phyloP scores from a whole-genome alignment of 2,888 invertebrate species.

The Ophonus ardosiacus region DNA sequence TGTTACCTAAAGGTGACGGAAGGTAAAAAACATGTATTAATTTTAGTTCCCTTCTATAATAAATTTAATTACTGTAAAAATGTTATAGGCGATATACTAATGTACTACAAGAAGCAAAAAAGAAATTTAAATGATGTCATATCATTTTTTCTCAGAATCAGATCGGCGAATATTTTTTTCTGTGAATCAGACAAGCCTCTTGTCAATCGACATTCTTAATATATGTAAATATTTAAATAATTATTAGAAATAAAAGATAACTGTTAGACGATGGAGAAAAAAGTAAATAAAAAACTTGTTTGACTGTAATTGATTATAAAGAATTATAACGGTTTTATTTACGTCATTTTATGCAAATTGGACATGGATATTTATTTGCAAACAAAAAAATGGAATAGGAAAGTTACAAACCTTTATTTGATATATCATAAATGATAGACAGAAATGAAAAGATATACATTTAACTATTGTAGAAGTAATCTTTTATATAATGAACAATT shows the following conservation, averaged over 20 bases:
- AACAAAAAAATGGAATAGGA: neutral
- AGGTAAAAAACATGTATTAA: too few relatives aligned
- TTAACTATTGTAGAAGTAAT: too few relatives aligned
- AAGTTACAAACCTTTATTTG: neutral
- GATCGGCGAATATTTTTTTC: neutral
- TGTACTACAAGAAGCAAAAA: neutral
- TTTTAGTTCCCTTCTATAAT: too few relatives aligned
- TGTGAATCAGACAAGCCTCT: neutral
- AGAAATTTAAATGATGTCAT: neutral
- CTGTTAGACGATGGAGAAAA: slow-evolving; percentile 15
- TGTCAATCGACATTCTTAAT: slow-evolving; percentile 32
- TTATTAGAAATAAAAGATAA: slow-evolving; percentile 49
- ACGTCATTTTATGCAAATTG: slow-evolving; percentile 44
- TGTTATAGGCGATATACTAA: too few relatives aligned
- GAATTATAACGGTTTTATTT: slow-evolving; percentile 34
- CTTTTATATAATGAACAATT: too few relatives aligned
- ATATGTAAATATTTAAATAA: slow-evolving; percentile 47
- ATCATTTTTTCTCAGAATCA: neutral
- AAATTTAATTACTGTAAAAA: too few relatives aligned
- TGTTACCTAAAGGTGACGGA: too few relatives aligned
- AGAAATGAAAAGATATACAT: too few relatives aligned
- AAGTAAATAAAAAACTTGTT: slow-evolving; percentile 27
- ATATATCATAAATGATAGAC: neutral
- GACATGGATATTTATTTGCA: neutral
- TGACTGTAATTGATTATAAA: slow-evolving; percentile 37